Evolutionary conservation across 1,140 invertebrate species (phyloP), one percentile per base, ranked within the genome.

Genomic region (Penaeus vannamei): DNA sequence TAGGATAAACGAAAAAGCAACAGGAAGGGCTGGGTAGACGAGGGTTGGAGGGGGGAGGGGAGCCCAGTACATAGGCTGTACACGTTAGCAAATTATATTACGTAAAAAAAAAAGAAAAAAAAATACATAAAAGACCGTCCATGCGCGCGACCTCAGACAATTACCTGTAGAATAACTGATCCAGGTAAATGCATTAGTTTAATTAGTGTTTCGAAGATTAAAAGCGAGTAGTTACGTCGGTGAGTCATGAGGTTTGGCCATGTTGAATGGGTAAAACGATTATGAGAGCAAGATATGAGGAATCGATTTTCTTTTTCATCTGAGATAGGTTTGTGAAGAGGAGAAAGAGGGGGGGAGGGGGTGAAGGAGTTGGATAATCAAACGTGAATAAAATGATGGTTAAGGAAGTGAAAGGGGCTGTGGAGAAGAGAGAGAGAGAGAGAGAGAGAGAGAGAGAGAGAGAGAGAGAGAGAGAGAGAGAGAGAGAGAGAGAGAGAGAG

Each of bases 121-220:
- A 23, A 42, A 72, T 42, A 29, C n/a, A 72, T 7, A 42, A 62
- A 20, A 5, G 23, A 10, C 17, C 32, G 22, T n/a, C 20, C 84
- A 23, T 12, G n/a, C 20, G 72, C 64, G 53, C 42, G 46, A 60
- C 79, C 59, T 26, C 80, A 64, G 80, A 80, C 61, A 86, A 86
- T 60, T 60, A 80, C 62, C 85, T 62, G 42, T 42, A 86, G 72
- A 80, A 86, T 62, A 79, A 61, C 85, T 42, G 36, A 59, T 69
- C 23, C 66, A 81, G 77, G 85, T 62, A 80, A 62, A 80, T 64
- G 76, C 76, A 81, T 86, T 86, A 81, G 85, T 61, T 77, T 86
- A 86, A 86, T 86, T 86, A 86, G 53, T 86, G 60, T 77, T 60
- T 62, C 5, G 76, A 26, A 36, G 77, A 76, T 85, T 77, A 77